Conservation (phyloP, 2,888 invertebrate species). For the Synanthedon andrenaeformis region DNA sequence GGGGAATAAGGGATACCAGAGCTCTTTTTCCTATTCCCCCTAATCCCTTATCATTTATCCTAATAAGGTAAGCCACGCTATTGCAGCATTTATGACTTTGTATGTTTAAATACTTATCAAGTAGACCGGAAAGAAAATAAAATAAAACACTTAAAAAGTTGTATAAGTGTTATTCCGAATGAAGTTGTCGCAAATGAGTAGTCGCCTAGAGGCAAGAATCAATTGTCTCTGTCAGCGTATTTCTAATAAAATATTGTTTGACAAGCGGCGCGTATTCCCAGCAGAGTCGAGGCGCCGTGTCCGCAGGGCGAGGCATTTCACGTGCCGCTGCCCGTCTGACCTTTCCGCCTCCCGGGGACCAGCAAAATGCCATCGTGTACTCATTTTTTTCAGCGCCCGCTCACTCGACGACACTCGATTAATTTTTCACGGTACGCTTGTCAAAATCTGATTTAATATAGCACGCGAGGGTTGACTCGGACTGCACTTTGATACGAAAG, state of each 20-base stretch:
- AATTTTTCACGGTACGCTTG: slow-evolving; percentile 70
- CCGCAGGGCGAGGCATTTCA: slow-evolving; percentile 57
- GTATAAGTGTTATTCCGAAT: too few relatives aligned
- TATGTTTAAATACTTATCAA: too few relatives aligned
- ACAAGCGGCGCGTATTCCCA: neutral
- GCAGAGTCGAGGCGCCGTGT: slow-evolving; percentile 29
- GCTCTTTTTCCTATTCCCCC: too few relatives aligned
- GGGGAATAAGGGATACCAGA: too few relatives aligned
- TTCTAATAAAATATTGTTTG: neutral
- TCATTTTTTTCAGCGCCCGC: slow-evolving; percentile 43
- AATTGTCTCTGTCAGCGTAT: neutral
- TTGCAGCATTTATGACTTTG: too few relatives aligned
- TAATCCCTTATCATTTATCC: too few relatives aligned
- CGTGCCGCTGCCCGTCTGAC: slow-evolving; percentile 57
- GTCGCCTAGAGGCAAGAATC: neutral
- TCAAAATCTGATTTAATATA: slow-evolving; percentile 69
- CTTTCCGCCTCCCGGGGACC: slow-evolving; percentile 56
- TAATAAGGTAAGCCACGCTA: too few relatives aligned
- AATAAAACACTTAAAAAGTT: too few relatives aligned
- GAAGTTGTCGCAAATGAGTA: too few relatives aligned
- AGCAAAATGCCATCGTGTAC: slow-evolving; percentile 63
- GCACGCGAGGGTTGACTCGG: slow-evolving; percentile 41
- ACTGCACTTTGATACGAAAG: slow-evolving; percentile 45
- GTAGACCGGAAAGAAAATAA: too few relatives aligned
- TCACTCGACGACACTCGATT: slow-evolving; percentile 65